phyloP scores from a whole-genome alignment of 2,797 vertebrate genomes.

The Graptemys geographica region DNA sequence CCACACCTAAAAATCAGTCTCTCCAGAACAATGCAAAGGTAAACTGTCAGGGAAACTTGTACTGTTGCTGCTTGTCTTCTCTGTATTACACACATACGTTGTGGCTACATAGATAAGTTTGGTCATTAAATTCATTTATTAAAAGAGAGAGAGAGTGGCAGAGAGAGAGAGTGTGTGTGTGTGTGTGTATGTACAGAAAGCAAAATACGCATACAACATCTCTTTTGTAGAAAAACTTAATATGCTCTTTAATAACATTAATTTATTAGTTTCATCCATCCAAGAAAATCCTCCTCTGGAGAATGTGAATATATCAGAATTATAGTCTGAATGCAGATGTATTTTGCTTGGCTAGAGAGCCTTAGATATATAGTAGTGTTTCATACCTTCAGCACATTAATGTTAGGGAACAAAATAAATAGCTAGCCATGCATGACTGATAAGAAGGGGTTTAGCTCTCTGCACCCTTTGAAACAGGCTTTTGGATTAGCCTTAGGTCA shows the following conservation, averaged over 20 bases:
- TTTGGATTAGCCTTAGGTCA: conserved; percentile 73
- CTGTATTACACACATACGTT: accelerated
- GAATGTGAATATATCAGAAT: conserved; percentile 18
- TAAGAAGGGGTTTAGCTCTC: conserved; percentile 61
- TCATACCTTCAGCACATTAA: conserved; percentile 67
- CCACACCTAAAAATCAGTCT: neutral
- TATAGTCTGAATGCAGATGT: conserved; percentile 52
- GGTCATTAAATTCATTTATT: neutral
- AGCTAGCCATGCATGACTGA: conserved; percentile 69
- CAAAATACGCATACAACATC: neutral
- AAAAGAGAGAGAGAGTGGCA: neutral
- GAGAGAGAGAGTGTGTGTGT: neutral
- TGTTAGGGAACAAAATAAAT: conserved; percentile 76
- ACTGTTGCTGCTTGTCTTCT: neutral
- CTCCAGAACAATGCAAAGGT: neutral
- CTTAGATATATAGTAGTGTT: conserved; percentile 59
- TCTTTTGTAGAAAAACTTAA: conserved; percentile 38
- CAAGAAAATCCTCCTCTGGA: conserved; percentile 52
- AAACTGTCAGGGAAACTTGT: neutral
- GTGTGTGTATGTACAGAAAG: neutral
- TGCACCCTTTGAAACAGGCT: conserved; percentile 58
- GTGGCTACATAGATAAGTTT: neutral
- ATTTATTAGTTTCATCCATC: conserved; percentile 60
- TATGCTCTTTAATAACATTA: conserved; percentile 35
- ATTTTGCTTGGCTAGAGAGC: conserved; percentile 62